Evolutionary conservation across 2,888 invertebrate species (phyloP).

Genomic region (Fabriciana adippe): DNA sequence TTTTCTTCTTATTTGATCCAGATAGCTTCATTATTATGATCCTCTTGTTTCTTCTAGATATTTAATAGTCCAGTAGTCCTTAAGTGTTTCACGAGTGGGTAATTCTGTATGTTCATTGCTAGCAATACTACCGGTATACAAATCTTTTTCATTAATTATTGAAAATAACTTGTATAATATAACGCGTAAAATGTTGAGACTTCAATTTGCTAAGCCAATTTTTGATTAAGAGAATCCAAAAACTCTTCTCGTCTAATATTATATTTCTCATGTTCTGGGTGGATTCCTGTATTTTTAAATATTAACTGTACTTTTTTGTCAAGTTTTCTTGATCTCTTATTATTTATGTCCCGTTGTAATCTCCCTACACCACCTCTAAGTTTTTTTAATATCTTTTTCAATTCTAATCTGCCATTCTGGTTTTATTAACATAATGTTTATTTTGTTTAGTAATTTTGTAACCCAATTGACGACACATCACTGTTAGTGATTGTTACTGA

Average conservation of each 20-base stretch:
- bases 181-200: too few species aligned
- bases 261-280: too few species aligned
- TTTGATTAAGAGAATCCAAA: too few species aligned
- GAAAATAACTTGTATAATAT: too few species aligned
- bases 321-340: conserved; percentile 6
- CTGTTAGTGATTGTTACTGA: too few species aligned
- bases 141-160: too few species aligned
- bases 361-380: background rate
- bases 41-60: background rate
- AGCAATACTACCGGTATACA: too few species aligned
- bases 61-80: background rate
- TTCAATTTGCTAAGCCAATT: too few species aligned
- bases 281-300: background rate
- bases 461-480: too few species aligned
- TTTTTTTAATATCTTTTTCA: background rate
- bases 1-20: background rate
- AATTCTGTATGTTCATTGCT: background rate
- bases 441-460: too few species aligned
- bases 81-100: background rate
- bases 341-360: background rate
- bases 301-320: conserved; percentile 1
- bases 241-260: too few species aligned
- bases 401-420: background rate
- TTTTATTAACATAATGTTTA: background rate
- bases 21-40: background rate